Base-by-base conservation (phyloP, 1,140 invertebrate species). In the Camponotus floridanus region DNA sequence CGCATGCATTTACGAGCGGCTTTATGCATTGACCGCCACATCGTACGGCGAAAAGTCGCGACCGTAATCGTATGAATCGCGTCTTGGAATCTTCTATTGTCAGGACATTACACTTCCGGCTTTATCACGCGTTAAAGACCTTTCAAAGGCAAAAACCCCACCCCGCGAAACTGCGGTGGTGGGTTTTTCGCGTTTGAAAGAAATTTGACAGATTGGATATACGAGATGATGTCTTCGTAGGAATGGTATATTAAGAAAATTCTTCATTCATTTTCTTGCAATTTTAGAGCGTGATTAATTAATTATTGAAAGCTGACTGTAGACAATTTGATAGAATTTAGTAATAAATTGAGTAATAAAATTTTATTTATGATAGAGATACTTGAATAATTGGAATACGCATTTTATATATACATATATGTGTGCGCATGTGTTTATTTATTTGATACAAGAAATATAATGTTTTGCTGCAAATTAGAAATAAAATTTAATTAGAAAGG, bases 1-100 rank as follows among this genome's bases (percentile, higher is more conserved):
- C 70, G 64, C 39, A 57, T 85, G 65, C 65, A 88, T 87, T 87
- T 78, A 88, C 15, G 18, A 21, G 39, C 79, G 79, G 61, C 64
- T 84, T 88, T 84, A 71, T 70, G 76, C 74, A 74, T 11, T 21
- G 15, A 39, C 31, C 73, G 73, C 36, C 51, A 13, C 33, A 57
- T 11, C 13, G 9, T n/a, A 13, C 26, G 45, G 45, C 33, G 33
- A 68, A 57, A 79, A 80, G 48, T 57, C 64, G 48, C 36, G 21
- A 18, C 33, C 64, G 78, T 39, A 80, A 70, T 57, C 48, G 21
- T 15, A 36, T 42, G 64, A 80, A 80, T 80, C 33, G 42, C 6
- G 7, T 68, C 64, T 57, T 33, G 36, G 62, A n/a, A 55, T 80
- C 64, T 68, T 13, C 39, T 70, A 42, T 70, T 65, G 13, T 55